A percentile compares a stretch with the other conserved stretches of the same genome.
Conservation (phyloP, 2,797 vertebrate genomes). For the Gymnocypris eckloni region DNA sequence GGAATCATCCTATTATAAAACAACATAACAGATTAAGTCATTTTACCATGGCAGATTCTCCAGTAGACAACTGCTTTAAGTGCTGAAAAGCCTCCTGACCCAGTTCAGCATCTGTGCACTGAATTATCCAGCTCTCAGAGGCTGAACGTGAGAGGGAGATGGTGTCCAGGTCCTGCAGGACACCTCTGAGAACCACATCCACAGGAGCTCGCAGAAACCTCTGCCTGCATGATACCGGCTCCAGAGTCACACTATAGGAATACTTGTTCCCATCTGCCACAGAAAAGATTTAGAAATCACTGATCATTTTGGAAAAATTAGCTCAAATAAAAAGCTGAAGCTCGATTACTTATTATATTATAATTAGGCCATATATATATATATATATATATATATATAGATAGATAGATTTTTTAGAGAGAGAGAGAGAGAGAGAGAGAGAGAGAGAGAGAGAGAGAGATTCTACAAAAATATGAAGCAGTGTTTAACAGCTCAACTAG, state of each 20-base stretch:
- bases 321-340: background rate
- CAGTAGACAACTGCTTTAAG: conserved; percentile 71
- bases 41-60: conserved; percentile 83
- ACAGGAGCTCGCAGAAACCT: conserved; percentile 73
- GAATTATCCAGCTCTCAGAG: conserved; percentile 87
- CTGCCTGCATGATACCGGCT: conserved; percentile 83
- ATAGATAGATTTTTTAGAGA: too few species aligned
- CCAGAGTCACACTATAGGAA: conserved; percentile 79
- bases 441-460: too few species aligned
- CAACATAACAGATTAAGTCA: background rate
- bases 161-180: conserved; percentile 74
- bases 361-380: background rate
- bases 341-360: background rate
- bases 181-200: conserved; percentile 80
- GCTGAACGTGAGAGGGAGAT: conserved; percentile 64
- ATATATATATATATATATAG: too few species aligned
- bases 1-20: conserved; percentile 1
- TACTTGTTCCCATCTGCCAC: conserved; percentile 65
- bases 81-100: conserved; percentile 71
- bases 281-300: conserved; percentile 16
- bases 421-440: too few species aligned
- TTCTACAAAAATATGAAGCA: background rate
- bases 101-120: conserved; percentile 56
- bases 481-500: background rate
- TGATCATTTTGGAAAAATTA: background rate